These are phyloP conservation scores for Littorina saxatilis DNA, from an alignment of 1,140 invertebrate species.

Conservation along the genomic window DNA sequence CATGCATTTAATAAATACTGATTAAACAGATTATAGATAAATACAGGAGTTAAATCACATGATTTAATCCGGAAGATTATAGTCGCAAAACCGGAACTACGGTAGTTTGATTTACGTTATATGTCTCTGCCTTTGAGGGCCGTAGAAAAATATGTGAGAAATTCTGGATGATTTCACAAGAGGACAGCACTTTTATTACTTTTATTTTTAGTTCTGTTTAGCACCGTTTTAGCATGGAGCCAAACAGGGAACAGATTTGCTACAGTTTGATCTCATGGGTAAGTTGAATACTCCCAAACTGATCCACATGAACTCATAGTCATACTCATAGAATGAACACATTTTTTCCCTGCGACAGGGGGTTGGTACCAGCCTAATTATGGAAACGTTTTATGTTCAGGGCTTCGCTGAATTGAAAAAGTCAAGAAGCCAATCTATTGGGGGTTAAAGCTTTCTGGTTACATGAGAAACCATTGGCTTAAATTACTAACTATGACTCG, in stretches of 20 bases:
- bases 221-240: slow-evolving; percentile 24
- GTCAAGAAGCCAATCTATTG: too few species aligned
- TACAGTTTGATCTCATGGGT: slow-evolving; percentile 69
- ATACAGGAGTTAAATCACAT: too few species aligned
- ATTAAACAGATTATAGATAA: too few species aligned
- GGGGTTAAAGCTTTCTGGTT: too few species aligned
- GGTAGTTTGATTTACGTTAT: neutral
- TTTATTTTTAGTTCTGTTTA: neutral
- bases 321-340: too few species aligned
- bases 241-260: slow-evolving; percentile 63
- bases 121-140: neutral
- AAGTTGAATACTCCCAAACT: slow-evolving; percentile 23
- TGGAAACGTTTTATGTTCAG: too few species aligned
- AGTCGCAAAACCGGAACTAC: slow-evolving; percentile 24
- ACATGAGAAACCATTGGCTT: too few species aligned
- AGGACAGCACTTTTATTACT: neutral
- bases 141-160: slow-evolving; percentile 25
- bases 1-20: too few species aligned
- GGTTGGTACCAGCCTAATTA: neutral
- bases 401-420: too few species aligned
- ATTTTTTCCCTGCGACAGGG: neutral
- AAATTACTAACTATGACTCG: too few species aligned
- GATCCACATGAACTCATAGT: too few species aligned
- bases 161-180: slow-evolving; percentile 23
- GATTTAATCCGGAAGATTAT: neutral